Evolutionary conservation across 1,140 invertebrate species (phyloP).

Genomic region (Drosophila kepulauana): DNA sequence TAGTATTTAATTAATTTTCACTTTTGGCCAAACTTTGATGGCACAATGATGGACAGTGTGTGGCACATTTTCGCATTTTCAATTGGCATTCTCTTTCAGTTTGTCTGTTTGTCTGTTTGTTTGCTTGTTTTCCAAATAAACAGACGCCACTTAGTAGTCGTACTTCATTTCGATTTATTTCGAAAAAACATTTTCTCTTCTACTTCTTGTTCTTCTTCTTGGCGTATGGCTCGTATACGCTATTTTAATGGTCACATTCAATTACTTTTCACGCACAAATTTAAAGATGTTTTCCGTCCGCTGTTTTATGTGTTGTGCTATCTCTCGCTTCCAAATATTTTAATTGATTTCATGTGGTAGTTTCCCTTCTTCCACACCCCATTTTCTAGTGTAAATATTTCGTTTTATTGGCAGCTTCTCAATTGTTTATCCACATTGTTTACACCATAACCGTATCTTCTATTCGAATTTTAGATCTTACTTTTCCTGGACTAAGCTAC

Average conservation of each 20-base stretch:
- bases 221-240: constrained; percentile 48
- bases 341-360: constrained; percentile 75
- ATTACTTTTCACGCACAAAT: constrained; percentile 66
- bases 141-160: constrained; percentile 31
- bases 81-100: constrained; percentile 42
- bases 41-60: constrained; percentile 24
- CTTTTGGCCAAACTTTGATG: constrained; percentile 29
- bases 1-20: constrained; percentile 73
- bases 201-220: not conserved
- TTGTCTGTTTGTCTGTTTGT: constrained; percentile 41
- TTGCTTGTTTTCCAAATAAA: constrained; percentile 52
- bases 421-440: constrained; percentile 57
- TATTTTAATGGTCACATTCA: constrained; percentile 69
- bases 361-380: constrained; percentile 6
- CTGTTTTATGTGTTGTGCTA: constrained; percentile 56
- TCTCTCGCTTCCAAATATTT: constrained; percentile 64
- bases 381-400: constrained; percentile 59
- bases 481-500: not conserved
- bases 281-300: constrained; percentile 2
- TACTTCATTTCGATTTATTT: constrained; percentile 53
- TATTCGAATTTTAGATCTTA: constrained; percentile 7
- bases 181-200: constrained; percentile 25
- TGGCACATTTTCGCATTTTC: constrained; percentile 24
- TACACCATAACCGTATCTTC: constrained; percentile 31
- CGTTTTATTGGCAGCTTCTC: constrained; percentile 45